Evolutionary conservation across 1,140 invertebrate genomes (phyloP), one percentile per base, ranked within the genome.

Genomic region (Zaprionus inermis): DNA sequence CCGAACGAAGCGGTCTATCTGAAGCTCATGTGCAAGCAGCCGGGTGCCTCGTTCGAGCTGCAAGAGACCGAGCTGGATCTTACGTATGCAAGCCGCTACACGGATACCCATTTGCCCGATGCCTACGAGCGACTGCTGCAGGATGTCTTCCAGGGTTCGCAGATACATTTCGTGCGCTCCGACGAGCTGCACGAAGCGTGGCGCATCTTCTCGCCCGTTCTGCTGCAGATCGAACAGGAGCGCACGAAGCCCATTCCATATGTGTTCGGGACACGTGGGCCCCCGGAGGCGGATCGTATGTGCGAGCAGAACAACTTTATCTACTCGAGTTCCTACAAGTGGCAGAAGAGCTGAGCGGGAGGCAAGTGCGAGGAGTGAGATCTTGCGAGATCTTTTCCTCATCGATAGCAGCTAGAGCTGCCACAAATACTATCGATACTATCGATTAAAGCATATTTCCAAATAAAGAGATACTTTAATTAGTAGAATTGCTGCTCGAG

Each of bases 21-120:
- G 44, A 99, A 99, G 94, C 95, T 99, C 94, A 99, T 99, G 98
- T 97, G 97, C 5, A 99, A 99, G 93, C 96, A 96, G 6, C 99
- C 99, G 0, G 99, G 99, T 54, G 99, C 99, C 94, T 96, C 96
- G 3, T 99, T 99, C 92, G 97, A 98, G 82, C 96, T 99, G 92
- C 98, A 99, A 93, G 98, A 99, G 94, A 99, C 98, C 0, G 99
- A 99, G 92, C 92, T 99, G 52, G 99, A 99, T 93, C 94, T 99
- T 1, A 99, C 98, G 1, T 99, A 99, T 92, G 96, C 96, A 38
- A 95, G 94, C 81, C 94, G 98, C 90, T 99, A 99, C 92, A 96
- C 96, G 93, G 98, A 90, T 60, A 81, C 81, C 28, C 91, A 89
- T 68, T 69, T 92, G 69, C 98, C 98, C 20, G 98, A 99, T 93